phyloP scores from a whole-genome alignment of 2,888 invertebrate species.

The Drosophila trichaetosa region DNA sequence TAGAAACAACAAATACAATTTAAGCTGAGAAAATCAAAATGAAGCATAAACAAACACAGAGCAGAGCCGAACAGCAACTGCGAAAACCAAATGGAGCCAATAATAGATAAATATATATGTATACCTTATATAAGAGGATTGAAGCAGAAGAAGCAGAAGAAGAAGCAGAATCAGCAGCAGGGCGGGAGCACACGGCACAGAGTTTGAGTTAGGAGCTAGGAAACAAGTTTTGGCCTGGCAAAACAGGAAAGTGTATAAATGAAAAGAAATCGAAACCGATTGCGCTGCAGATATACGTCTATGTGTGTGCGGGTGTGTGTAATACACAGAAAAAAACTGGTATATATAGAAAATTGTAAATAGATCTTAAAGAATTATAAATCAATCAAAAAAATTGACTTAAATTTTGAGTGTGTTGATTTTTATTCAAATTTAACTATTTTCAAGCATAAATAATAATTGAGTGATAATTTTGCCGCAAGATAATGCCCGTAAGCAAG shows the following conservation, averaged over 20 bases:
- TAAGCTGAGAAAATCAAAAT: slow-evolving; percentile 78
- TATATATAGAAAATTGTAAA: neutral
- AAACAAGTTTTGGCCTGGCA: slow-evolving; percentile 42
- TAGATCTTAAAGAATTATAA: neutral
- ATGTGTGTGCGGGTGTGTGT: slow-evolving; percentile 1
- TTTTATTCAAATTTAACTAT: neutral
- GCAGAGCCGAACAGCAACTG: slow-evolving; percentile 33
- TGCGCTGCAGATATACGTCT: slow-evolving; percentile 25
- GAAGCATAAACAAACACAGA: slow-evolving; percentile 75
- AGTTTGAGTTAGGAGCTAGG: slow-evolving; percentile 4
- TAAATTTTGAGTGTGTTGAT: neutral
- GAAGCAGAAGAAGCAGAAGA: neutral
- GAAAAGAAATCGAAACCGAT: slow-evolving; percentile 81
- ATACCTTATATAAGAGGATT: slow-evolving; percentile 38
- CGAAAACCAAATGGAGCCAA: slow-evolving; percentile 77
- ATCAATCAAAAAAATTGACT: neutral
- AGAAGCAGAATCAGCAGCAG: neutral
- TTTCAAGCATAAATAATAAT: neutral
- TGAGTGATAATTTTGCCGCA: neutral
- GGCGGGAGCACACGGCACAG: neutral
- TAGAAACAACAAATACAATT: slow-evolving; percentile 80
- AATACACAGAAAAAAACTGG: neutral
- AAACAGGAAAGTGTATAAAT: slow-evolving; percentile 77
- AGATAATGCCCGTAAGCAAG: neutral
- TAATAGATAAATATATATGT: slow-evolving; percentile 66